phyloP scores from a whole-genome alignment of 2,113 vertebrate species.

The Zonotrichia leucophrys region DNA sequence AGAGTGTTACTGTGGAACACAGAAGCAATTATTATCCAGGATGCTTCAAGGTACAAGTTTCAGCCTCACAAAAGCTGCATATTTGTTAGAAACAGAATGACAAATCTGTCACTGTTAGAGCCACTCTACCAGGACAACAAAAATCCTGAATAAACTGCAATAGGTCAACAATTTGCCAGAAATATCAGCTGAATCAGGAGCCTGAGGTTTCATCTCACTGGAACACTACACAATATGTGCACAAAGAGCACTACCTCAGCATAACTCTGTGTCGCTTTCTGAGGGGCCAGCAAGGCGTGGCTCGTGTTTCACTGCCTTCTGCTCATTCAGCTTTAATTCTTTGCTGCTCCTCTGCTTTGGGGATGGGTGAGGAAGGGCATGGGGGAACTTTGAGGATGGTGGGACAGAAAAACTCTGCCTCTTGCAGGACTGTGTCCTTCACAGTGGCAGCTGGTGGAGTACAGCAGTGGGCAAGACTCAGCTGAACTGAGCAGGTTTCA shows the following conservation, averaged over 20 bases:
- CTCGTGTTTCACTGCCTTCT: not conserved
- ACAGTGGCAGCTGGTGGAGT: not conserved
- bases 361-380: not conserved
- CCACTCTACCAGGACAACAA: conserved; percentile 24
- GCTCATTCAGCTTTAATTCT: not conserved
- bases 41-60: not conserved
- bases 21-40: not conserved
- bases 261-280: not conserved
- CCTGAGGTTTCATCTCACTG: conserved; percentile 31
- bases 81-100: conserved; percentile 35
- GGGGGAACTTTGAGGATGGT: fast-evolving
- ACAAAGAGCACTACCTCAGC: conserved; percentile 38
- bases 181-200: conserved; percentile 61
- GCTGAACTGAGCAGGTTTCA: not conserved
- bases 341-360: not conserved
- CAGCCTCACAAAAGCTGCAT: not conserved
- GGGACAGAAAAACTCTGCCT: not conserved
- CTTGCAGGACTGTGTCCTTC: not conserved
- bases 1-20: not conserved
- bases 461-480: not conserved
- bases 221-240: not conserved
- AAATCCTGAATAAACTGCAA: conserved; percentile 33
- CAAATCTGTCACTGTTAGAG: conserved; percentile 23
- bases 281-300: not conserved
- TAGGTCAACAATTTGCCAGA: conserved; percentile 58